These are phyloP conservation scores for Meiosimyza platycephala DNA, from an alignment of 2,888 invertebrate genomes.

Conservation along the genomic window DNA sequence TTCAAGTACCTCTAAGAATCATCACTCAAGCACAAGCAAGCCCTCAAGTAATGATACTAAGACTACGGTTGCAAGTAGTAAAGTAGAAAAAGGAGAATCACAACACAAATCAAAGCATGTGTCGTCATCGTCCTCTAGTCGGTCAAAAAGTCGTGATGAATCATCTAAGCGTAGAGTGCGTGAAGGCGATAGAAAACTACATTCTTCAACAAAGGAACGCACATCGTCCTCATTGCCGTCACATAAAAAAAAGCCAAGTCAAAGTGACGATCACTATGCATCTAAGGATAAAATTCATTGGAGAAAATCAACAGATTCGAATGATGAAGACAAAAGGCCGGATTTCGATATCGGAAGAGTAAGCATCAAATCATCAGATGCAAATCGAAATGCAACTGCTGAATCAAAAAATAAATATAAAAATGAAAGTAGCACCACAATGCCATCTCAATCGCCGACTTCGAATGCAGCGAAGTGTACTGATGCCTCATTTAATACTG, in stretches of 20 bases:
- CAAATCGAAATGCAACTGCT: not conserved
- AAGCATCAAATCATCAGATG: not conserved
- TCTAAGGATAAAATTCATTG: slow-evolving; percentile 74
- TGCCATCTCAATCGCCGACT: not conserved
- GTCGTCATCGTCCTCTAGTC: slow-evolving; percentile 44
- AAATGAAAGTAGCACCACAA: not conserved
- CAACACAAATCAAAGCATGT: slow-evolving; percentile 48
- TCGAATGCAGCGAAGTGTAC: not conserved
- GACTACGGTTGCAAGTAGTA: slow-evolving; percentile 26
- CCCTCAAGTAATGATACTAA: slow-evolving; percentile 40
- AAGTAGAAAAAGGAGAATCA: slow-evolving; percentile 44
- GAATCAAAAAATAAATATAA: slow-evolving; percentile 14
- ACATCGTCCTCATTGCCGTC: slow-evolving; percentile 40
- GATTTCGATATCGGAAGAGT: slow-evolving; percentile 36
- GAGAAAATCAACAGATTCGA: slow-evolving; percentile 83
- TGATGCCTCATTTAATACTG: not conserved
- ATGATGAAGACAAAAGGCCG: slow-evolving; percentile 73
- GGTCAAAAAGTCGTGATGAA: slow-evolving; percentile 36
- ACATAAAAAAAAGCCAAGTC: slow-evolving; percentile 53
- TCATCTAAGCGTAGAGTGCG: slow-evolving; percentile 42
- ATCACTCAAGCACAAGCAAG: slow-evolving; percentile 41
- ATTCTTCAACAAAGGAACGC: slow-evolving; percentile 50
- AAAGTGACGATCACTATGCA: slow-evolving; percentile 77
- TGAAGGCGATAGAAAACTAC: slow-evolving; percentile 42
- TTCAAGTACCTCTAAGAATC: slow-evolving; percentile 41